phyloP scores from a whole-genome alignment of 1,140 invertebrate genomes.

The Triops longicaudatus region DNA sequence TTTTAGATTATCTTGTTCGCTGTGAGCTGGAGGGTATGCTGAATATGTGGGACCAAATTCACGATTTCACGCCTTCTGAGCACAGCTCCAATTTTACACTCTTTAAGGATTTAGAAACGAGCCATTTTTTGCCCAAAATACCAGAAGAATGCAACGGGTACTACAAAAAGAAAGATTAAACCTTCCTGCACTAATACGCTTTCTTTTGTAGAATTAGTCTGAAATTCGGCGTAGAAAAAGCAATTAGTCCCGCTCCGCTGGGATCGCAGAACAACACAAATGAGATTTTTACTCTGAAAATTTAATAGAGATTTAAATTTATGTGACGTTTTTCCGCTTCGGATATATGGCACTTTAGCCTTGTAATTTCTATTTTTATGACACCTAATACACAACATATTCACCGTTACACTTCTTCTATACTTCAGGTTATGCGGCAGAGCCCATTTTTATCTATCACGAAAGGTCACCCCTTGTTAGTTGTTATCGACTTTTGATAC shows the following conservation, averaged over 20 bases:
- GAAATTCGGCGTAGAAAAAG: background rate
- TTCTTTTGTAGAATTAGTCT: background rate
- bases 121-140: background rate
- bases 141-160: background rate
- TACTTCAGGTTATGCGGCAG: too few species aligned
- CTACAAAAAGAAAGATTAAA: background rate
- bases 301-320: background rate
- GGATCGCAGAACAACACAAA: background rate
- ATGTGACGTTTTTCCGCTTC: background rate
- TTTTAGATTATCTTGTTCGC: background rate
- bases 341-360: background rate
- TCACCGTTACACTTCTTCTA: background rate
- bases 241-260: background rate
- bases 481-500: too few species aligned
- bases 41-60: constrained; percentile 6
- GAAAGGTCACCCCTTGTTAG: too few species aligned
- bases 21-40: background rate
- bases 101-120: background rate
- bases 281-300: background rate
- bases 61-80: constrained; percentile 2
- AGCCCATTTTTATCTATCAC: too few species aligned
- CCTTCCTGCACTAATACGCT: background rate
- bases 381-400: background rate
- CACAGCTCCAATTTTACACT: background rate
- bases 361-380: constrained; percentile 3